A percentile compares a stretch with the other conserved stretches of the same genome.
Evolutionary conservation across 2,113 vertebrate genomes (phyloP).

Genomic region (Calyptommatus sinebrachiatus): DNA sequence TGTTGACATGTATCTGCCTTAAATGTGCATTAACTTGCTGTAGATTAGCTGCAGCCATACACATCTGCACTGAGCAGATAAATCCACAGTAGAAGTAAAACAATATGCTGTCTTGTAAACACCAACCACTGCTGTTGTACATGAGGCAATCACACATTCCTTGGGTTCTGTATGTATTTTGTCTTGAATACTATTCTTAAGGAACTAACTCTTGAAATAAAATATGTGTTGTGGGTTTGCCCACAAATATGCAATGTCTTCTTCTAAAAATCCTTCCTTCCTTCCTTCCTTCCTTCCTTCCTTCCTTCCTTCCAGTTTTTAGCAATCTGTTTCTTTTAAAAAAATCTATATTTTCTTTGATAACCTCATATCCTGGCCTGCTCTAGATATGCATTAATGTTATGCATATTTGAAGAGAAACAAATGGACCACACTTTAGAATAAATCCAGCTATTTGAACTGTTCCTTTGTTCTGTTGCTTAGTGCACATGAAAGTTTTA

Average conservation of each 20-base stretch:
- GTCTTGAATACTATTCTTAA: not conserved
- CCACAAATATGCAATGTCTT: not conserved
- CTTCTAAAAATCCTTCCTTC: slow-evolving; percentile 7
- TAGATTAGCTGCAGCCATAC: no score
- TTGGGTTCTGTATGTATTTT: not conserved
- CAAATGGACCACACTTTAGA: not conserved
- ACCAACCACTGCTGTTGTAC: no score
- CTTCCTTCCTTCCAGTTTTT: not conserved
- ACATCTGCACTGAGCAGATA: no score
- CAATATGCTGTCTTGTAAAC: no score
- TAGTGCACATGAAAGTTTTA: not conserved
- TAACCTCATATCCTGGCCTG: not conserved
- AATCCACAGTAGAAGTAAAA: no score
- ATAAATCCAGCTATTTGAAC: not conserved
- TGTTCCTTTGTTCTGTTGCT: not conserved
- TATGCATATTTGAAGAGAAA: not conserved
- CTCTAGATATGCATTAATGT: not conserved
- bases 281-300: no score
- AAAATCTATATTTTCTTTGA: not conserved
- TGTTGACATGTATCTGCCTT: no score
- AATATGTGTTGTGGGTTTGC: slow-evolving; percentile 3
- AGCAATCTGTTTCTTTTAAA: not conserved
- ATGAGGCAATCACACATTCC: no score
- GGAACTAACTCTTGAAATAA: slow-evolving; percentile 18
- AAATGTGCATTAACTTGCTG: no score